Conservation (phyloP, 2,797 vertebrate genomes). For the Staurois parvus region DNA sequence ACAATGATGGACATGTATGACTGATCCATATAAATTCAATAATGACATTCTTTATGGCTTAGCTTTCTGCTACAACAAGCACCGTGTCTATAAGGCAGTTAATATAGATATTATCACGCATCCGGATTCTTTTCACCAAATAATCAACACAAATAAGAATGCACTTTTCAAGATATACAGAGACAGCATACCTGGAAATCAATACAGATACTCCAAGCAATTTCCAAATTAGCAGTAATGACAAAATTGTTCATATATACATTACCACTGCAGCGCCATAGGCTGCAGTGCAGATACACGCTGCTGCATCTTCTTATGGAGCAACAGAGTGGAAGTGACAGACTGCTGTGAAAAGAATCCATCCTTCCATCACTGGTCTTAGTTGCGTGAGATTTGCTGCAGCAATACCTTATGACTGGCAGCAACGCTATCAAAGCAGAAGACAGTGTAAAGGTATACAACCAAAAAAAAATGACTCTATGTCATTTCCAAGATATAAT, state of each 20-base stretch:
- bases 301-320: slow-evolving; percentile 17
- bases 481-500: not conserved
- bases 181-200: not conserved
- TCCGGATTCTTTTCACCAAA: not conserved
- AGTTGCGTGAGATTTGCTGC: slow-evolving; percentile 30
- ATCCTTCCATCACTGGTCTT: not conserved
- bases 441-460: not conserved
- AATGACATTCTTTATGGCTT: not conserved
- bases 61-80: not conserved
- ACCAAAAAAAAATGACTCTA: too few relatives aligned
- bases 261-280: slow-evolving; percentile 33
- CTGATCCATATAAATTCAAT: not conserved
- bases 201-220: not conserved
- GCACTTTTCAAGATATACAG: not conserved
- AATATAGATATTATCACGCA: not conserved
- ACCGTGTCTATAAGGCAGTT: too few relatives aligned
- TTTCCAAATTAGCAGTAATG: not conserved
- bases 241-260: slow-evolving; percentile 20
- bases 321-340: slow-evolving; percentile 24
- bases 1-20: not conserved
- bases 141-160: not conserved
- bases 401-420: slow-evolving; percentile 8
- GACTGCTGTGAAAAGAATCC: not conserved
- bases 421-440: not conserved
- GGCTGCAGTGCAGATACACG: slow-evolving; percentile 51